These are phyloP conservation scores for Saimiri boliviensis DNA, from an alignment of 2,113 vertebrate genomes.

Conservation along the genomic window DNA sequence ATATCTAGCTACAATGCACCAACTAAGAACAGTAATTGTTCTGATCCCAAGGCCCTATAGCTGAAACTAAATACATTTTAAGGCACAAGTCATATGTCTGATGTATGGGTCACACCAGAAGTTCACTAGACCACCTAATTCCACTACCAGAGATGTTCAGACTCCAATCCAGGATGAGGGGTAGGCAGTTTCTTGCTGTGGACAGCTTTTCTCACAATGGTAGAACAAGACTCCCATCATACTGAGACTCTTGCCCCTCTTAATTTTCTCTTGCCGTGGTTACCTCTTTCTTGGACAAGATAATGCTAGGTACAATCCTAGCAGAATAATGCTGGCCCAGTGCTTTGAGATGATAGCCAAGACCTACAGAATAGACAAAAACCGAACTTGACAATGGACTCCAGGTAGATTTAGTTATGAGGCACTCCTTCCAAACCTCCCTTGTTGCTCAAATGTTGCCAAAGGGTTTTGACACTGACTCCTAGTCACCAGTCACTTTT, in stretches of 20 bases:
- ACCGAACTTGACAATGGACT: neutral
- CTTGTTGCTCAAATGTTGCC: neutral
- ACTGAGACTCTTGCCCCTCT: neutral
- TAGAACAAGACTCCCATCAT: neutral
- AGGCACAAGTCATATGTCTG: neutral
- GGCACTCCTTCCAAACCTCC: neutral
- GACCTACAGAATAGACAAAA: neutral
- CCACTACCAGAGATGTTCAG: neutral
- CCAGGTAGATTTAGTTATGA: neutral
- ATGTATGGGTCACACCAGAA: neutral
- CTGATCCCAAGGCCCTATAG: neutral
- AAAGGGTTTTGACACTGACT: neutral
- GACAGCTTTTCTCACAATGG: neutral
- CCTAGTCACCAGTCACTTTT: neutral
- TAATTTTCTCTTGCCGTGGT: neutral
- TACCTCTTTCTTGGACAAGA: neutral
- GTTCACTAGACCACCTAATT: neutral
- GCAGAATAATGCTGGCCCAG: no score
- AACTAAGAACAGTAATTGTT: neutral
- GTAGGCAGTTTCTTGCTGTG: neutral
- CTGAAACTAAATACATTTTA: neutral
- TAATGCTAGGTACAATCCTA: neutral
- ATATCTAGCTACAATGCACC: neutral
- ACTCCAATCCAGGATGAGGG: neutral
- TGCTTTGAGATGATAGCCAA: neutral